Evolutionary conservation across 2,113 vertebrate species (phyloP).

Genomic region (Perca fluviatilis): DNA sequence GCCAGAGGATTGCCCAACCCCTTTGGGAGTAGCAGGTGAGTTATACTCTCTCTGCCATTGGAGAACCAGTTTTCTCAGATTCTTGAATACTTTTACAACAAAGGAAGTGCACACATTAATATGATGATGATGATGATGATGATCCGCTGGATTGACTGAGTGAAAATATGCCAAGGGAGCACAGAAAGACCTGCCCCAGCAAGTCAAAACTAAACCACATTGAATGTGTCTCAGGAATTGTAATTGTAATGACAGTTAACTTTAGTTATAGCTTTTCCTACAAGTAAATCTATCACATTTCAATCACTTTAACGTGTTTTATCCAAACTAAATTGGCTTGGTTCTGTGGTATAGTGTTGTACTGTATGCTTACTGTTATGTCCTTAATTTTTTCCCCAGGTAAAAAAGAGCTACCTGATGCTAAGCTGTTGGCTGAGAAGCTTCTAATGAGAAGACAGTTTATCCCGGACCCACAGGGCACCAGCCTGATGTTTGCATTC

Average conservation of each 20-base stretch:
- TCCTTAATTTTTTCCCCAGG: conserved; percentile 80
- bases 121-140: not conserved
- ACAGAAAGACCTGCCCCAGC: not conserved
- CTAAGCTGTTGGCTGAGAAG: conserved; percentile 89
- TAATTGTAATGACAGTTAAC: not conserved
- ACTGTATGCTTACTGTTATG: not conserved
- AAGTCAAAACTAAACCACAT: not conserved
- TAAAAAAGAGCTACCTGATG: conserved; percentile 93
- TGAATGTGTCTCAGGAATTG: not conserved
- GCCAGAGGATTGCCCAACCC: conserved; percentile 92
- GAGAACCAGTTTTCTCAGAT: conserved; percentile 84
- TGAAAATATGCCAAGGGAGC: not conserved
- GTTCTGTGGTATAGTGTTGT: not conserved
- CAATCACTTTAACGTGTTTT: not conserved
- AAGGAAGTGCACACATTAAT: not conserved
- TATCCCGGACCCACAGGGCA: conserved; percentile 94
- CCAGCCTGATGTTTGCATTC: conserved; percentile 97
- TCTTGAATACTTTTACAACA: conserved; percentile 72
- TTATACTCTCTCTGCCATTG: conserved; percentile 6
- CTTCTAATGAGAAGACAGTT: conserved; percentile 91
- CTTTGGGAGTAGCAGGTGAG: conserved; percentile 96
- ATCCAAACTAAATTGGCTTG: not conserved
- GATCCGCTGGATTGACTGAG: not conserved
- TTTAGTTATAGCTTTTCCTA: not conserved
- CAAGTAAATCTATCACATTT: not conserved